A percentile compares a stretch with the other conserved stretches of the same genome.
These are phyloP conservation scores for Heterohyrax brucei DNA, from an alignment of 2,797 vertebrate genomes.

Conservation along the genomic window DNA sequence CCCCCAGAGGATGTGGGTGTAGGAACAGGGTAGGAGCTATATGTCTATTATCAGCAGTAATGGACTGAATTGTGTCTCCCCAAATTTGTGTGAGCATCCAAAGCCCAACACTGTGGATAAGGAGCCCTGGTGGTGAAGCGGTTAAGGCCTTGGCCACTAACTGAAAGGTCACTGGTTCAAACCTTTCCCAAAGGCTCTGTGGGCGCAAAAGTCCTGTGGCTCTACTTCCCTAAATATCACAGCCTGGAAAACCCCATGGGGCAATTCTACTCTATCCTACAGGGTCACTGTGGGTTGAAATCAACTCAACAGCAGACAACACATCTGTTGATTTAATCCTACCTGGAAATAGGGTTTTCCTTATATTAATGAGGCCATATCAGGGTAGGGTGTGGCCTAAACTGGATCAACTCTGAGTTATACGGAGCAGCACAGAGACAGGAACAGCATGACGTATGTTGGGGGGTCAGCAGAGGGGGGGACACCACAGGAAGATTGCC, in stretches of 20 bases:
- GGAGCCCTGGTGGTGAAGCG: neutral
- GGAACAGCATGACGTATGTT: too few relatives aligned
- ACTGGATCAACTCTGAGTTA: too few relatives aligned
- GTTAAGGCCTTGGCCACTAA: neutral
- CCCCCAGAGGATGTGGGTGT: fast-evolving
- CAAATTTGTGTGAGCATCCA: neutral
- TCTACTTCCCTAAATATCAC: neutral
- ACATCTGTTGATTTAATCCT: too few relatives aligned
- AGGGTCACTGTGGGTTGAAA: too few relatives aligned
- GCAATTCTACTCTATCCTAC: too few relatives aligned
- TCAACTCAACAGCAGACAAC: too few relatives aligned
- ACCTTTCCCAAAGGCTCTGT: neutral
- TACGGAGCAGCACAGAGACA: too few relatives aligned
- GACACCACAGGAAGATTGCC: too few relatives aligned
- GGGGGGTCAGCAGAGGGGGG: too few relatives aligned
- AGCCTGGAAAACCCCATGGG: neutral
- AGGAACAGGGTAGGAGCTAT: neutral
- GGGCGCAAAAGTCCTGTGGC: neutral
- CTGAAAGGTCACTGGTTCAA: neutral
- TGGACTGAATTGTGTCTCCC: neutral
- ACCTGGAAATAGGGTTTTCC: too few relatives aligned
- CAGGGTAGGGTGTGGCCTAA: too few relatives aligned
- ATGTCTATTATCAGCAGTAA: neutral
- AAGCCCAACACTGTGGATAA: neutral
- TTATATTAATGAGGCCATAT: too few relatives aligned